A percentile compares a stretch with the other conserved stretches of the same genome.
These are phyloP conservation scores for Potorous gilbertii DNA, from an alignment of 2,797 vertebrate genomes.

Conservation along the genomic window DNA sequence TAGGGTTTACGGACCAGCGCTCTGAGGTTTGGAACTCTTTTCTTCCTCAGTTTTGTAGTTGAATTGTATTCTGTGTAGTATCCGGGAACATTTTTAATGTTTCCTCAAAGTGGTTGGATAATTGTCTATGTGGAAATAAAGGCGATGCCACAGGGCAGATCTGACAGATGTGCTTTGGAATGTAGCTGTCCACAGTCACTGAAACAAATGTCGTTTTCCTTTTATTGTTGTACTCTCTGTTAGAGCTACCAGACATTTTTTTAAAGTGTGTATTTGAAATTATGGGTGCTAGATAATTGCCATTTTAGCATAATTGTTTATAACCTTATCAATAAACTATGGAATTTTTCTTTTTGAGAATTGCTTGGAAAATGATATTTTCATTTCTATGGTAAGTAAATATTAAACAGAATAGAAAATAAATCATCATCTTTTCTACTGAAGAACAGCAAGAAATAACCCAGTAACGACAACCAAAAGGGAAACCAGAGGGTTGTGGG, in stretches of 20 bases:
- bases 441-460: not conserved
- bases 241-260: not conserved
- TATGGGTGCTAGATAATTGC: not conserved
- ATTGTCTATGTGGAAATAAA: not conserved
- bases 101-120: not conserved
- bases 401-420: not conserved
- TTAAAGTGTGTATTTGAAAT: not conserved
- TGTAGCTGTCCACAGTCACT: not conserved
- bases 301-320: not conserved
- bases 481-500: not conserved
- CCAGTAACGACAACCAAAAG: not conserved
- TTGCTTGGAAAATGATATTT: not conserved
- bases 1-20: not conserved
- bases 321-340: not conserved
- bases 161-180: not conserved
- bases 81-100: not conserved
- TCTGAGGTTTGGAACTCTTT: not conserved
- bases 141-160: not conserved
- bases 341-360: not conserved
- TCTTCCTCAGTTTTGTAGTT: not conserved
- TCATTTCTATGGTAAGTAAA: not conserved
- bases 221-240: not conserved
- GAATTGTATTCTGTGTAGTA: not conserved
- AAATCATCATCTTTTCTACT: not conserved
- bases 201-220: not conserved